These are phyloP conservation scores for Climacteris rufus DNA, from an alignment of 2,113 vertebrate species.

Conservation along the genomic window DNA sequence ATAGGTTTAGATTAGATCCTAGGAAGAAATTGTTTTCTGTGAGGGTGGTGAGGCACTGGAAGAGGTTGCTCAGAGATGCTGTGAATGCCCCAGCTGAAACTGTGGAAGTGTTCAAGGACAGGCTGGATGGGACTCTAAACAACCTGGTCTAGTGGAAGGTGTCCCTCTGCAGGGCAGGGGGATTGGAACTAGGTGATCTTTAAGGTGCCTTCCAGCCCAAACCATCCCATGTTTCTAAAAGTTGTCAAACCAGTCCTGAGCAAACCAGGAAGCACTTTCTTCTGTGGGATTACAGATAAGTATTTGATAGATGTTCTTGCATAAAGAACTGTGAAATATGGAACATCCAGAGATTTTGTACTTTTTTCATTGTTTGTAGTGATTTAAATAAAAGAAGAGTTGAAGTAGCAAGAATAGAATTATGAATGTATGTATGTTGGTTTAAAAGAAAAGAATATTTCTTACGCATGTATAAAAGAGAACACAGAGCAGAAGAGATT, in stretches of 20 bases:
- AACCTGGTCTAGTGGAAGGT: neutral
- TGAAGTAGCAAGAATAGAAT: neutral
- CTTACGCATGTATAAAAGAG: neutral
- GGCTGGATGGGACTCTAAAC: neutral
- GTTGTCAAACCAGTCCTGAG: neutral
- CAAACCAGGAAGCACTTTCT: neutral
- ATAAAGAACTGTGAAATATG: neutral
- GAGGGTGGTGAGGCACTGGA: neutral
- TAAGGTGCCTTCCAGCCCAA: neutral
- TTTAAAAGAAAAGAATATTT: slow-evolving; percentile 6
- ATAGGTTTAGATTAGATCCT: neutral
- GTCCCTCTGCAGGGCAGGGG: neutral
- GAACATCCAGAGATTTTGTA: neutral
- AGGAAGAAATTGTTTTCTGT: neutral
- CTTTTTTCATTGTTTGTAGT: neutral
- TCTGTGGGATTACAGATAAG: neutral
- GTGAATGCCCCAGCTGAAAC: neutral
- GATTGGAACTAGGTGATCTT: neutral
- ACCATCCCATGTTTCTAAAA: neutral
- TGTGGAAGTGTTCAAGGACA: neutral
- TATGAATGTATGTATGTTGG: neutral
- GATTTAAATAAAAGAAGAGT: neutral
- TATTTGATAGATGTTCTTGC: neutral
- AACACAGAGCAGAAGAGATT: neutral
- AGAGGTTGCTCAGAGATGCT: neutral